Evolutionary conservation across 2,113 vertebrate genomes (phyloP).

Genomic region (Phrynocephalus versicolor): DNA sequence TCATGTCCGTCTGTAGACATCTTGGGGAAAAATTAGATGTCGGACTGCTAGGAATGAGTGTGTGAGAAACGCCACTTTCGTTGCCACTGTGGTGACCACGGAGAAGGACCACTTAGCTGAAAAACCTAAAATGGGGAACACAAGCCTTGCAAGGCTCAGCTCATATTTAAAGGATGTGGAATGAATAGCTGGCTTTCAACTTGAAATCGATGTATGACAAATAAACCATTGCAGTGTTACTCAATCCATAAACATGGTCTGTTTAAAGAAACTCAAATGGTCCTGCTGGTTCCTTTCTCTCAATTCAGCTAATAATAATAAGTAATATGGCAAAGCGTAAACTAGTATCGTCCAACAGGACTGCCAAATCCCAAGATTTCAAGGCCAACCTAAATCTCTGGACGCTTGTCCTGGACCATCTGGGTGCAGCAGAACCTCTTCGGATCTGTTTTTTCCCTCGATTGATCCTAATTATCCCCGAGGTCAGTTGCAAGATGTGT

Average conservation of each 20-base stretch:
- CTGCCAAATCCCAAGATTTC: not conserved
- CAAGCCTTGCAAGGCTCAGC: too few species aligned
- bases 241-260: not conserved
- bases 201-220: not conserved
- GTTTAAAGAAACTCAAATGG: not conserved
- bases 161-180: too few species aligned
- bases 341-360: not conserved
- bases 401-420: not conserved
- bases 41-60: too few species aligned
- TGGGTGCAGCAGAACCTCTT: not conserved
- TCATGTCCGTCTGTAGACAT: too few species aligned
- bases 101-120: too few species aligned
- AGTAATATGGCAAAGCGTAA: not conserved
- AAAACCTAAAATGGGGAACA: too few species aligned
- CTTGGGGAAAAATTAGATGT: too few species aligned
- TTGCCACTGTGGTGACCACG: too few species aligned
- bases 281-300: not conserved
- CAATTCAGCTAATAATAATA: not conserved
- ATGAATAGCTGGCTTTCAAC: not conserved
- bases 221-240: not conserved
- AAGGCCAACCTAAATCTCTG: not conserved
- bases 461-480: not conserved
- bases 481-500: not conserved
- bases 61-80: too few species aligned
- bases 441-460: not conserved